These are phyloP conservation scores for Heliconius cydno DNA, from an alignment of 2,888 invertebrate genomes.

Conservation along the genomic window DNA sequence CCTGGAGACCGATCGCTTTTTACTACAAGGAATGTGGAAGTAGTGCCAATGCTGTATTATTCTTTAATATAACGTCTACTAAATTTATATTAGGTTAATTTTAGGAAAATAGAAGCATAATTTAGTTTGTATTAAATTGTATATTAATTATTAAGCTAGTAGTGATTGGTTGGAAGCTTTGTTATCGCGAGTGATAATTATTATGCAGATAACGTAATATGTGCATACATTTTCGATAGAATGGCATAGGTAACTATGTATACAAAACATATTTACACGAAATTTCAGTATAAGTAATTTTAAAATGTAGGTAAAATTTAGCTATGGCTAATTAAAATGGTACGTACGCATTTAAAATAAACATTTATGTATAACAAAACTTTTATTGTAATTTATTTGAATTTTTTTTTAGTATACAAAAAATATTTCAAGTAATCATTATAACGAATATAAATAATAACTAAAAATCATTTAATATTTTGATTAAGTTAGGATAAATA, in stretches of 20 bases:
- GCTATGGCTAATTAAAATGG: too few relatives aligned
- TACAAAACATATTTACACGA: not conserved
- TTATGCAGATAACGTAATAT: slow-evolving; percentile 15
- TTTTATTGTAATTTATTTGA: too few relatives aligned
- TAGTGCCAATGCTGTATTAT: slow-evolving; percentile 13
- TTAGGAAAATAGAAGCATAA: not conserved
- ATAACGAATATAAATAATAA: not conserved
- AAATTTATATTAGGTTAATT: not conserved
- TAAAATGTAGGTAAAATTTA: too few relatives aligned
- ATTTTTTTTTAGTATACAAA: not conserved
- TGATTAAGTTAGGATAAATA: too few relatives aligned
- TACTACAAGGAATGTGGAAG: slow-evolving; percentile 29
- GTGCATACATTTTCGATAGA: not conserved
- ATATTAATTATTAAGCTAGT: not conserved
- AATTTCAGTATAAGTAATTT: too few relatives aligned
- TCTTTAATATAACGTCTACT: slow-evolving; percentile 3
- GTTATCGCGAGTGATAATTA: slow-evolving; percentile 21
- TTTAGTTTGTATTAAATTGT: slow-evolving; percentile 15
- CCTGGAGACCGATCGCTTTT: slow-evolving; percentile 51
- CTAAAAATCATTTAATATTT: too few relatives aligned
- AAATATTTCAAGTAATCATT: not conserved
- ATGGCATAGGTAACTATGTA: not conserved
- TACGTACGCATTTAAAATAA: not conserved
- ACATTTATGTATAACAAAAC: not conserved
- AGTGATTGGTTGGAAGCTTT: slow-evolving; percentile 1